A percentile compares a stretch with the other conserved stretches of the same genome.
phyloP scores from a whole-genome alignment of 2,797 vertebrate species.

The Epinephelus awoara region DNA sequence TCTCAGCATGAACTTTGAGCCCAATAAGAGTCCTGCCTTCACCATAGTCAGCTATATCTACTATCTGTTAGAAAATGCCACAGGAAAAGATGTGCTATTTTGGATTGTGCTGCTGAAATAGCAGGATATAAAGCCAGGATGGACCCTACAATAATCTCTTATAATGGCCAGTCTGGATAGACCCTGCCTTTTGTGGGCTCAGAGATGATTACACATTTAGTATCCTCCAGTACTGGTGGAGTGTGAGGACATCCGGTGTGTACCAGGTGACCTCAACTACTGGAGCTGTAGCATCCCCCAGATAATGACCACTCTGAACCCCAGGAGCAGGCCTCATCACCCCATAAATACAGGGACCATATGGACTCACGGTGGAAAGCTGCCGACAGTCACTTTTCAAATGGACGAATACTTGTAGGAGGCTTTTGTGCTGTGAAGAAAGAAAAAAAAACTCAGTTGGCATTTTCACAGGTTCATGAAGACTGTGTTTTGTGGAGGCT shows the following conservation, averaged over 20 bases:
- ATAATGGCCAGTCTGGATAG: slow-evolving; percentile 70
- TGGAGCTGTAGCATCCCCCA: slow-evolving; percentile 78
- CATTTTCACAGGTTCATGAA: slow-evolving; percentile 56
- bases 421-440: slow-evolving; percentile 64
- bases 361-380: slow-evolving; percentile 65
- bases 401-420: slow-evolving; percentile 65
- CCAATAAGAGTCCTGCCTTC: slow-evolving; percentile 30
- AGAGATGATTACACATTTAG: slow-evolving; percentile 85
- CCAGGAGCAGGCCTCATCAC: slow-evolving; percentile 75
- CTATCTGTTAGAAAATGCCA: slow-evolving; percentile 54
- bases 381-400: slow-evolving; percentile 76
- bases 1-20: slow-evolving; percentile 35
- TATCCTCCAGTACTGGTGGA: slow-evolving; percentile 68
- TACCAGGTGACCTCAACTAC: slow-evolving; percentile 80
- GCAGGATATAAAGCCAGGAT: slow-evolving; percentile 67
- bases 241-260: slow-evolving; percentile 72
- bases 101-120: slow-evolving; percentile 66
- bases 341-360: slow-evolving; percentile 78
- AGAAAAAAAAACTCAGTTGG: slow-evolving; percentile 42
- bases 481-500: slow-evolving; percentile 60
- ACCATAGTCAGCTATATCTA: slow-evolving; percentile 24
- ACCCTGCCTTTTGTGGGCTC: slow-evolving; percentile 69
- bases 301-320: slow-evolving; percentile 84
- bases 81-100: slow-evolving; percentile 56
- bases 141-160: slow-evolving; percentile 71